Percentiles rank a stretch among this genome's conserved stretches.
These are phyloP conservation scores for Bimastos eiseni DNA, from an alignment of 2,888 invertebrate genomes.

Conservation along the genomic window DNA sequence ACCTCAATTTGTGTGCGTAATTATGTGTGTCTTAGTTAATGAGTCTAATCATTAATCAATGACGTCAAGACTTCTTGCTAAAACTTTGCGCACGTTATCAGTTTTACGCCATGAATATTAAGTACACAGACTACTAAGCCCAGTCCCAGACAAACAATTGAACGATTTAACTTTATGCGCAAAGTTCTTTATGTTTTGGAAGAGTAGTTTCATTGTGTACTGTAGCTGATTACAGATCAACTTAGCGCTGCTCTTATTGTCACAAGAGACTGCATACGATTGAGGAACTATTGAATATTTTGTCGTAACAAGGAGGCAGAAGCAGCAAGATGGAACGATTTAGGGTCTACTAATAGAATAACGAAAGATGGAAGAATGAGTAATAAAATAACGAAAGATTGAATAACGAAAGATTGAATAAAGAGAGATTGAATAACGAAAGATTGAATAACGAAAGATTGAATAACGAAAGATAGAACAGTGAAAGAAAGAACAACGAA, in stretches of 20 bases:
- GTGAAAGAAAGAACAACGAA: no score
- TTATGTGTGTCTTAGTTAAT: neutral
- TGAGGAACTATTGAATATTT: neutral
- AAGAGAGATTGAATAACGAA: neutral
- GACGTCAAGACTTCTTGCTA: neutral
- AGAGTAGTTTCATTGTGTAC: neutral
- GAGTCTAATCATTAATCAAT: neutral
- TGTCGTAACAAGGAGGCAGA: no score
- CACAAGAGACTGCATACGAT: neutral
- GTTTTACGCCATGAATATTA: no score
- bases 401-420: neutral
- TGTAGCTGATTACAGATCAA: neutral
- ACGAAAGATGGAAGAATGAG: no score
- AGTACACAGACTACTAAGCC: no score
- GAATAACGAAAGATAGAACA: no score
- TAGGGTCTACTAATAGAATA: neutral
- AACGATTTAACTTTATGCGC: neutral
- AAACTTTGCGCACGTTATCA: neutral
- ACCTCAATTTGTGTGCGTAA: neutral
- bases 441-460: no score
- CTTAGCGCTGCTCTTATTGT: neutral
- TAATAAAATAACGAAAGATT: no score
- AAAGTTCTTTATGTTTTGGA: neutral
- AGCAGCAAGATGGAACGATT: neutral
- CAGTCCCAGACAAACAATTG: no score